Evolutionary conservation across 2,797 vertebrate species (phyloP).

Genomic region (Moxostoma hubbsi): DNA sequence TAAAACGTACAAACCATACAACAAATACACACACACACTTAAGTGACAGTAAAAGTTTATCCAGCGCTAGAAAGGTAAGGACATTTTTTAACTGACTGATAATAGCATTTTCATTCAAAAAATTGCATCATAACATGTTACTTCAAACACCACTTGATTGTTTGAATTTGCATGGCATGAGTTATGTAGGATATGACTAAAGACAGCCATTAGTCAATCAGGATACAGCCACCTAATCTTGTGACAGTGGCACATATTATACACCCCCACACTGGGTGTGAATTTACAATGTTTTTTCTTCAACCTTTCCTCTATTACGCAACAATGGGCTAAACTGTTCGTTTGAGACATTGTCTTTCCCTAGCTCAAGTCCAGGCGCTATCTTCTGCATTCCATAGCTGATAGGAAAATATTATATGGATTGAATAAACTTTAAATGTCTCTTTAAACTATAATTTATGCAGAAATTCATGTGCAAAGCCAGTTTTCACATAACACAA

Average conservation of each 20-base stretch:
- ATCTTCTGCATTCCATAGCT: slow-evolving; percentile 15
- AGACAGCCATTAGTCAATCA: background rate
- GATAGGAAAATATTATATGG: slow-evolving; percentile 14
- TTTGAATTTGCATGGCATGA: background rate
- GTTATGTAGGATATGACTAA: background rate
- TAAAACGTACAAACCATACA: background rate
- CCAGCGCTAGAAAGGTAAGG: background rate
- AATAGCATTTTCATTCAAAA: background rate
- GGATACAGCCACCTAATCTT: background rate
- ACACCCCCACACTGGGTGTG: slow-evolving; percentile 36
- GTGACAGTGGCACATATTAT: slow-evolving; percentile 12
- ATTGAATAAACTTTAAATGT: background rate
- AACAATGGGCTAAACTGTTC: slow-evolving; percentile 33
- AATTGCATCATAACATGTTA: background rate
- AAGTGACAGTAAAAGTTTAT: background rate
- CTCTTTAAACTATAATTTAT: slow-evolving; percentile 1
- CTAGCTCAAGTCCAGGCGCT: background rate
- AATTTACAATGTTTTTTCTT: slow-evolving; percentile 4
- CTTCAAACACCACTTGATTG: background rate
- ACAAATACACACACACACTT: background rate
- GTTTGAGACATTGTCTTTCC: slow-evolving; percentile 26
- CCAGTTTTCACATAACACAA: background rate
- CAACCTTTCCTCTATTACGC: slow-evolving; percentile 12
- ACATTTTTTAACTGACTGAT: background rate
- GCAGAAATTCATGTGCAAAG: background rate